Evolutionary conservation across 2,113 vertebrate species (phyloP), one percentile per base, ranked within the genome.

Genomic region (Otus sunia): DNA sequence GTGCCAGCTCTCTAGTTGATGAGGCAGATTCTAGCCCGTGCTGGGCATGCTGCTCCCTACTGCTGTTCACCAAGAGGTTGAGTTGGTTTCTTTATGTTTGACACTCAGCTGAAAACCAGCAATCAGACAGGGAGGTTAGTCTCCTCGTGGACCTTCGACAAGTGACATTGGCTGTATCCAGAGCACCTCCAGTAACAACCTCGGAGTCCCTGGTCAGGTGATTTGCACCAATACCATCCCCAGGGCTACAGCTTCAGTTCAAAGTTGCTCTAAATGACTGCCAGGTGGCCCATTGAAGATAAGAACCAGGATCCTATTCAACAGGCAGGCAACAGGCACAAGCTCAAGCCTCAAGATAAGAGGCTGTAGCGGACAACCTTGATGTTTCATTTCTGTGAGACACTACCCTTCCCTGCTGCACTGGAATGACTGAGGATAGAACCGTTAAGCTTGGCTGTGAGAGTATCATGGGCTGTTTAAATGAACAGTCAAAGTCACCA

Each of bases 101-200:
- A 56, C 8, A 14, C 11, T 55, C 13, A 15, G 27, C 30, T 52
- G 59, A 47, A 71, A 71, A 81, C 0, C 39, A 74, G 64, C 16
- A 7, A 4, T 7, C 2, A 2, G 29, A 64, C 34, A 19, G 0
- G 0, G 26, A 32, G 36, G 5, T 7, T 10, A 25, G n/a, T 8
- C 22, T 45, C 37, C 47, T 41, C 32, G 14, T 4, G 23, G 27
- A 34, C 23, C 20, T 59, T 8, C 1, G 3, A 49, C 10, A 50
- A 34, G 53, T 15, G 34, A 16, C 26, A 11, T 0, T 11, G 59
- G 19, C 55, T 4, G 0, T 5, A 62, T 2, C 20, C 55, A 58
- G 26, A 71, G 29, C 49, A 68, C 19, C 45, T 37, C 22, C 34
- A 34, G 36, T 7, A 47, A 59, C 13, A 39, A 43, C 55, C 39